Percentiles rank a stretch among this genome's conserved stretches.
These are phyloP conservation scores for Orius insidiosus DNA, from an alignment of 1,140 invertebrate genomes.

Conservation along the genomic window DNA sequence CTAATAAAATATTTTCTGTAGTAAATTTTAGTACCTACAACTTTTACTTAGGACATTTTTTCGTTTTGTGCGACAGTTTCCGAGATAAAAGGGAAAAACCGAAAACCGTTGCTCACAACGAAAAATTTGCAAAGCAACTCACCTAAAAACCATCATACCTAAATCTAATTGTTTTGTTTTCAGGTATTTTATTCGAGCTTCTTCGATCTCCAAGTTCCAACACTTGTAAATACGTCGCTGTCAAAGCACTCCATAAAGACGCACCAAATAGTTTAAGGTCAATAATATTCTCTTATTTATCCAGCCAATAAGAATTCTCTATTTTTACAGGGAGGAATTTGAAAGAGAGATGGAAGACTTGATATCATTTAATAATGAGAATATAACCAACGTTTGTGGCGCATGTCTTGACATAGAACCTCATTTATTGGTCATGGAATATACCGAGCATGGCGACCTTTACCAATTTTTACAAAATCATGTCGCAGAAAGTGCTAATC, in stretches of 20 bases:
- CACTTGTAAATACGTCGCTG: slow-evolving; percentile 53
- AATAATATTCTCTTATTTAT: slow-evolving; percentile 5
- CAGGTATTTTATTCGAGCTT: slow-evolving; percentile 57
- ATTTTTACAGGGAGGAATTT: slow-evolving; percentile 37
- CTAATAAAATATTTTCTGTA: no score
- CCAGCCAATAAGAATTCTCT: no score
- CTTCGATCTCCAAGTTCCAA: slow-evolving; percentile 36
- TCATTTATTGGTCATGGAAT: slow-evolving; percentile 48
- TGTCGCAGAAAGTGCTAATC: slow-evolving; percentile 46
- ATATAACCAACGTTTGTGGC: slow-evolving; percentile 41
- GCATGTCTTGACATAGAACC: slow-evolving; percentile 58
- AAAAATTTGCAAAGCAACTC: no score
- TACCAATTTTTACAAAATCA: slow-evolving; percentile 62
- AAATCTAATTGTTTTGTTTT: no score
- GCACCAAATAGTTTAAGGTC: slow-evolving; percentile 42
- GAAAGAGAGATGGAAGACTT: slow-evolving; percentile 52
- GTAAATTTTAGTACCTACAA: no score
- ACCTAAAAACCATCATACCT: no score
- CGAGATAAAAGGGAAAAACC: no score
- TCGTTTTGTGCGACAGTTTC: no score
- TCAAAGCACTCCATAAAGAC: slow-evolving; percentile 49
- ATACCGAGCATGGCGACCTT: slow-evolving; percentile 45
- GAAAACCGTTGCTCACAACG: no score
- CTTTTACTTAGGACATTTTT: no score
- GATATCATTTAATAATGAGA: slow-evolving; percentile 33